phyloP scores from a whole-genome alignment of 2,113 vertebrate genomes.

The Acrocephalus kingi region DNA sequence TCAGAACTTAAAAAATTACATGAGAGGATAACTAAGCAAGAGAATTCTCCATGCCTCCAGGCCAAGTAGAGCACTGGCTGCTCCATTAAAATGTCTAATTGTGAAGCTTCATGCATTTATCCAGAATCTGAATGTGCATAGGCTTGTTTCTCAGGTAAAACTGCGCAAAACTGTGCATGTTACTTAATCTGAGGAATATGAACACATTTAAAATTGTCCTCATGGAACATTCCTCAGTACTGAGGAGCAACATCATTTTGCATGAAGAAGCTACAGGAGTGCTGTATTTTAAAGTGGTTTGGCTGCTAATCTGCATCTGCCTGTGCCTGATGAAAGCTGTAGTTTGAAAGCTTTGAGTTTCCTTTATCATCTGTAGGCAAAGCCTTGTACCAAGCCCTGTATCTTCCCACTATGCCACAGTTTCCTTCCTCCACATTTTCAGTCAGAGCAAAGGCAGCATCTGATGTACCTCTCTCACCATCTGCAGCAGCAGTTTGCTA shows the following conservation, averaged over 20 bases:
- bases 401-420: neutral
- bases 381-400: neutral
- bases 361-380: neutral
- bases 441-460: neutral
- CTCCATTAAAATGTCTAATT: neutral
- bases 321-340: neutral
- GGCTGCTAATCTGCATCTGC: neutral
- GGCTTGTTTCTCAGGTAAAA: neutral
- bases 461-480: neutral
- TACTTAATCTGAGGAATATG: neutral
- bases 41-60: neutral
- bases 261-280: neutral
- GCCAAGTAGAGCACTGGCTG: neutral
- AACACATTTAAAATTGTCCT: neutral
- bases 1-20: neutral
- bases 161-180: neutral
- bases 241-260: neutral
- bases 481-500: neutral
- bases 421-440: neutral
- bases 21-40: neutral
- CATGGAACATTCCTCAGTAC: neutral
- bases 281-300: neutral
- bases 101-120: neutral
- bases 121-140: neutral
- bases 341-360: neutral